phyloP scores from a whole-genome alignment of 2,888 invertebrate species.

The Xestia c-nigrum region DNA sequence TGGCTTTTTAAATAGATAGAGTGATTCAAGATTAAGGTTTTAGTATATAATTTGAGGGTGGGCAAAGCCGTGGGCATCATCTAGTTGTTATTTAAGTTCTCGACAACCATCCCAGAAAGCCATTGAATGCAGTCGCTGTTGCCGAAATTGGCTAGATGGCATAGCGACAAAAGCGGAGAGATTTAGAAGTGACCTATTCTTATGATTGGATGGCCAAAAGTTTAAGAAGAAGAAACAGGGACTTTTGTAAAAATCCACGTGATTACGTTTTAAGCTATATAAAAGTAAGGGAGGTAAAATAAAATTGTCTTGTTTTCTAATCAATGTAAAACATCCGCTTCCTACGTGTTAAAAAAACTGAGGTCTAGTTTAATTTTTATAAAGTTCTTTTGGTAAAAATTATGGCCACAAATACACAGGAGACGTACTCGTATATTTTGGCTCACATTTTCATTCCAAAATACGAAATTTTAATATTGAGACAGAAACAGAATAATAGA shows the following conservation, averaged over 20 bases:
- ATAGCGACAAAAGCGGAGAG: too few relatives aligned
- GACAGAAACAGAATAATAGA: constrained; percentile 44
- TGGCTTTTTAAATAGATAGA: too few relatives aligned
- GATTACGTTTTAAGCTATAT: not conserved
- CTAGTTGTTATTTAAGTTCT: too few relatives aligned
- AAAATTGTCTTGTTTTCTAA: not conserved
- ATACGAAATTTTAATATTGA: constrained; percentile 31
- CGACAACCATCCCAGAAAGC: too few relatives aligned
- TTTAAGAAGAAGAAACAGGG: too few relatives aligned
- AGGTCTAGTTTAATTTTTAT: not conserved
- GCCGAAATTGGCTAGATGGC: too few relatives aligned
- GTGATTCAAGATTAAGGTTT: too few relatives aligned
- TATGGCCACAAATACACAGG: not conserved
- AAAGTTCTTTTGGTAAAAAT: not conserved
- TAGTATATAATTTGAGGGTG: too few relatives aligned
- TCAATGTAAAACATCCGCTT: not conserved
- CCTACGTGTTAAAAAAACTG: not conserved
- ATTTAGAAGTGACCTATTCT: too few relatives aligned
- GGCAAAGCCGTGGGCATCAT: too few relatives aligned
- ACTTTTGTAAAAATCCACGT: not conserved
- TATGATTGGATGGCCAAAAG: too few relatives aligned
- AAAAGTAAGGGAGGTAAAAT: not conserved
- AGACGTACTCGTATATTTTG: not conserved
- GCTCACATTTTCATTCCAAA: not conserved
- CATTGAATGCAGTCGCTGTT: too few relatives aligned